Conservation (phyloP, 2,113 vertebrate species). For the Oncorhynchus keta region DNA sequence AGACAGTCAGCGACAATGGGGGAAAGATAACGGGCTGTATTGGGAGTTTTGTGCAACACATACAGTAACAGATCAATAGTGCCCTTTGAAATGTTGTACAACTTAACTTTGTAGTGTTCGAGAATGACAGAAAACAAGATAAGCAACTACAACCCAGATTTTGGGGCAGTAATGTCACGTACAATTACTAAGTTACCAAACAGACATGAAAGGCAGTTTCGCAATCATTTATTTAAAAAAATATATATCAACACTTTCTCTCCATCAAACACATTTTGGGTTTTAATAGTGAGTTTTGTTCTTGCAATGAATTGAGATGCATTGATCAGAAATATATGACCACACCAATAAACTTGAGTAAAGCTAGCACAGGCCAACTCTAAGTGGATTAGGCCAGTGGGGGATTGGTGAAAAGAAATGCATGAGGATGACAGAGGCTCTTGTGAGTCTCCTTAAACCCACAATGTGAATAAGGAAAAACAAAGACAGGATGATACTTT, state of each 20-base stretch:
- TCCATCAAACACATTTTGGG: constrained; percentile 21
- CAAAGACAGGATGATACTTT: constrained; percentile 44
- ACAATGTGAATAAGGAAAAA: constrained; percentile 60
- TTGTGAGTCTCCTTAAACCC: constrained; percentile 59
- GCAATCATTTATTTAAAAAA: background rate
- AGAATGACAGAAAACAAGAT: no score
- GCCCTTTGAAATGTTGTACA: no score
- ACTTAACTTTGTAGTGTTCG: no score
- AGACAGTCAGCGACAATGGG: no score
- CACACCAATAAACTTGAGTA: constrained; percentile 55
- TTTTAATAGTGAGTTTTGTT: constrained; percentile 35
- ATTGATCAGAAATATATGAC: constrained; percentile 55
- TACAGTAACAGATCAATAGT: no score
- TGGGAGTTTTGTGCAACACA: no score
- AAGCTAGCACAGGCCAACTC: constrained; percentile 35
- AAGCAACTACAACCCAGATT: no score
- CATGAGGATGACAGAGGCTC: constrained; percentile 53
- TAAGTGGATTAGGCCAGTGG: constrained; percentile 63
- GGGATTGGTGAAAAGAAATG: constrained; percentile 27
- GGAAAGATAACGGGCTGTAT: no score
- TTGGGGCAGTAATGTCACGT: no score
- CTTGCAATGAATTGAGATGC: constrained; percentile 33
- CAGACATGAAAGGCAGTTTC: no score
- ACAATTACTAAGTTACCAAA: no score
- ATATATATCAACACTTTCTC: constrained; percentile 6